Conservation (phyloP, 2,888 invertebrate genomes). For the Rhogogaster chlorosoma region DNA sequence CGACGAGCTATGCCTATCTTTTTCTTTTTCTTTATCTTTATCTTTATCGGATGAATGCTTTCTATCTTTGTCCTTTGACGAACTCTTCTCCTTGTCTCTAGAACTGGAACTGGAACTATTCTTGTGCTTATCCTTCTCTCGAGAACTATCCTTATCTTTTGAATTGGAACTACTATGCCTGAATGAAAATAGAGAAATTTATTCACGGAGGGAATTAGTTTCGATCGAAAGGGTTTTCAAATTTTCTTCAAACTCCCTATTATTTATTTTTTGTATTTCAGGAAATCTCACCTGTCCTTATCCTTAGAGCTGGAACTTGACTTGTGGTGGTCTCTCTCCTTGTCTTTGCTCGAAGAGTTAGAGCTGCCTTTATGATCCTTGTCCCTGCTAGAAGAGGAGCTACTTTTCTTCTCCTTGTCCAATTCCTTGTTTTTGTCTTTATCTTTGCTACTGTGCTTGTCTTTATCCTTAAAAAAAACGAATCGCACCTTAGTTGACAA, state of each 20-base stretch:
- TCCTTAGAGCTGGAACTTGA: constrained; percentile 75
- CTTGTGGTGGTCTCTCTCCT: constrained; percentile 77
- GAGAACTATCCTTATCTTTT: constrained; percentile 76
- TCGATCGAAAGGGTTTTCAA: constrained; percentile 56
- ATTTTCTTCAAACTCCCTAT: constrained; percentile 34
- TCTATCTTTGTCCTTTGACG: constrained; percentile 71
- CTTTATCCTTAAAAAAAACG: constrained; percentile 70
- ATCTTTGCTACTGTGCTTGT: constrained; percentile 80
- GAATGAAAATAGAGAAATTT: not conserved
- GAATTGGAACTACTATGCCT: constrained; percentile 45
- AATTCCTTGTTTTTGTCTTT: constrained; percentile 75
- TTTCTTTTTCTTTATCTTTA: constrained; percentile 70
- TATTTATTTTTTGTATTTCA: no score
- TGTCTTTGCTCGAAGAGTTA: constrained; percentile 79
- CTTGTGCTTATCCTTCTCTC: constrained; percentile 71
- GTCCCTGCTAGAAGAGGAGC: constrained; percentile 77
- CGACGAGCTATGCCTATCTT: constrained; percentile 70
- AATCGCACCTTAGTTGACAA: not conserved
- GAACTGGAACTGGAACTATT: constrained; percentile 39
- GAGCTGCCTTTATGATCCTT: constrained; percentile 80
- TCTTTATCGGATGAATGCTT: constrained; percentile 72
- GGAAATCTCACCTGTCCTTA: constrained; percentile 72
- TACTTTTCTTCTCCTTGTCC: constrained; percentile 69
- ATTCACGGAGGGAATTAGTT: not conserved
- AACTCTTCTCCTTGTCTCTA: constrained; percentile 71